Evolutionary conservation across 2,113 vertebrate species (phyloP).

Genomic region (Columba livia): DNA sequence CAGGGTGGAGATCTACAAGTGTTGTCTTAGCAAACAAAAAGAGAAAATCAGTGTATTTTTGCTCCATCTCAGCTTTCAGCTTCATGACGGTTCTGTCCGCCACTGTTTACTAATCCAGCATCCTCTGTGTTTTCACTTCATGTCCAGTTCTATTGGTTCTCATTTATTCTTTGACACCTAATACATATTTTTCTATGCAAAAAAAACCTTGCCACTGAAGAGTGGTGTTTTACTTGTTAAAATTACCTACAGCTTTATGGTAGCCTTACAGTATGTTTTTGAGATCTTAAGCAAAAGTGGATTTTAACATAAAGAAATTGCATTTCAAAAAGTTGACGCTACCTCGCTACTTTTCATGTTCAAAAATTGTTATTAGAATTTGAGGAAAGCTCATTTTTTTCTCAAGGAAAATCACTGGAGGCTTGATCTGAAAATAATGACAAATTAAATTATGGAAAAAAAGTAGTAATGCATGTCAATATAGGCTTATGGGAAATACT

Average conservation of each 20-base stretch:
- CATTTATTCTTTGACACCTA: not conserved
- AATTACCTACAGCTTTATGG: not conserved
- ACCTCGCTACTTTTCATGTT: not conserved
- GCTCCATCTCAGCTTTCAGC: not conserved
- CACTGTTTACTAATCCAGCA: not conserved
- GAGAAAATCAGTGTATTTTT: not conserved
- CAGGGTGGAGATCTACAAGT: not conserved
- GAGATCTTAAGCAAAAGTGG: not conserved
- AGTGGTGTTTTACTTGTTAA: not conserved
- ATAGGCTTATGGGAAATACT: not conserved
- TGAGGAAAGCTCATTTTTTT: not conserved
- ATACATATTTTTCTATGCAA: not conserved
- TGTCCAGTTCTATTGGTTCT: not conserved
- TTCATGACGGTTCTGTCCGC: not conserved
- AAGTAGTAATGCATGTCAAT: not conserved
- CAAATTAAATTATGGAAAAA: not conserved
- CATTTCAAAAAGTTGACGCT: not conserved
- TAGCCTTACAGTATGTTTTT: not conserved
- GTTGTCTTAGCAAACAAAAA: not conserved
- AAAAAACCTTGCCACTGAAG: not conserved
- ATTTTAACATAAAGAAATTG: not conserved
- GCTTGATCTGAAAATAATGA: not conserved
- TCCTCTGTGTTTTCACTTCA: not conserved
- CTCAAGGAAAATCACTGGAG: not conserved
- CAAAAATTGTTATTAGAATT: not conserved